Conservation (phyloP, 2,888 invertebrate species). For the Anthrax anthrax region DNA sequence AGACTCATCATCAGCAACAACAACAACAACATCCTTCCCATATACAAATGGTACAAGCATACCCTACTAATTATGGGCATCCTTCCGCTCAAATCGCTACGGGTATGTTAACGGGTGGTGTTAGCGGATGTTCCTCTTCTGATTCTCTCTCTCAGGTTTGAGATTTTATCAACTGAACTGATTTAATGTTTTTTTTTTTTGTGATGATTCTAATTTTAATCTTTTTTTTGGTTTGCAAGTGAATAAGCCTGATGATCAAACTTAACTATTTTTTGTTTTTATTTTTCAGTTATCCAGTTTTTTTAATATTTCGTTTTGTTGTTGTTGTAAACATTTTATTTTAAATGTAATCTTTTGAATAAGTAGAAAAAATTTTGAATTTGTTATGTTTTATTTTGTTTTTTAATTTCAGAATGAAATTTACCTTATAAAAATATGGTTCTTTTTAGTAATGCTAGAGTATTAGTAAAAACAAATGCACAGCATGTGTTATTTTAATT, state of each 20-base stretch:
- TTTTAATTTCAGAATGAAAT: too few species aligned
- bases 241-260: background rate
- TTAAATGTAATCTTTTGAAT: too few species aligned
- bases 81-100: background rate
- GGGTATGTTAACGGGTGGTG: background rate
- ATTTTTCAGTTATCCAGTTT: too few species aligned
- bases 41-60: conserved; percentile 7
- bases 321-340: too few species aligned
- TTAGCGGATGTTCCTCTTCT: conserved; percentile 1
- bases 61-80: conserved; percentile 8
- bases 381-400: too few species aligned
- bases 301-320: too few species aligned
- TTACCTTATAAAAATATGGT: too few species aligned
- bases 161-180: background rate
- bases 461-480: too few species aligned
- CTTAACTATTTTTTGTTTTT: too few species aligned
- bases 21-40: background rate
- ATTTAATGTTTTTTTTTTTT: background rate
- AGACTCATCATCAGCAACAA: background rate
- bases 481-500: too few species aligned
- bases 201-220: background rate
- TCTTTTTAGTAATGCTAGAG: too few species aligned
- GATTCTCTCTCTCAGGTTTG: conserved; percentile 6
- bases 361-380: too few species aligned
- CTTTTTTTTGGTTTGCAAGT: background rate